These are phyloP conservation scores for Drosophila seclusa DNA, from an alignment of 2,888 invertebrate genomes.

Conservation along the genomic window DNA sequence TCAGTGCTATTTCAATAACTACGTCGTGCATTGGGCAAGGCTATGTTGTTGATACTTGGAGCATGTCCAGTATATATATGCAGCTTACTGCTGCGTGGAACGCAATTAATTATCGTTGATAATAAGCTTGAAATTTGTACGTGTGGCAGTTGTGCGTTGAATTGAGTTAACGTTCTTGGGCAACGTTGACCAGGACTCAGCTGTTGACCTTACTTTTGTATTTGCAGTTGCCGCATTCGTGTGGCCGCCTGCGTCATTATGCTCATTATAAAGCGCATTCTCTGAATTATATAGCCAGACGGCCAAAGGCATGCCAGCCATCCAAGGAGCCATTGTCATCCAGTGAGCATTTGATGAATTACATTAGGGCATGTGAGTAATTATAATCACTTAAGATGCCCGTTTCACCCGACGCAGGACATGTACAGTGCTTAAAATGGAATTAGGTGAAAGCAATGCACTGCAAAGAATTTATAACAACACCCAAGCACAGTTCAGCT, in stretches of 20 bases:
- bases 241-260: constrained; percentile 54
- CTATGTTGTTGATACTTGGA: not conserved
- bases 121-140: constrained; percentile 62
- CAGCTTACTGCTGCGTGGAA: constrained; percentile 20
- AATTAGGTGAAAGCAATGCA: not conserved
- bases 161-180: constrained; percentile 14
- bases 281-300: constrained; percentile 16
- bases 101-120: constrained; percentile 66
- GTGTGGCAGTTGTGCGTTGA: constrained; percentile 34
- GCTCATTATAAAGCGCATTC: constrained; percentile 52
- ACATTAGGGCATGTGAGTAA: constrained; percentile 56
- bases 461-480: too few species aligned
- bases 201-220: constrained; percentile 53
- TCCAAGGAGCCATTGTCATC: constrained; percentile 1
- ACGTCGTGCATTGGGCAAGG: not conserved
- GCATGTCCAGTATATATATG: not conserved
- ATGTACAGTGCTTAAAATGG: not conserved
- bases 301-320: constrained; percentile 3
- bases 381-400: constrained; percentile 51
- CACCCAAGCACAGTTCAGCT: not conserved
- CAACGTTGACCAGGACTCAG: constrained; percentile 1
- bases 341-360: constrained; percentile 58
- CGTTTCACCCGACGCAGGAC: not conserved
- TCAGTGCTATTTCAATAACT: not conserved
- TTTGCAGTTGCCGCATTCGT: constrained; percentile 36